A percentile compares a stretch with the other conserved stretches of the same genome.
Conservation (phyloP, 2,888 invertebrate species). For the Argyresthia goedartella region DNA sequence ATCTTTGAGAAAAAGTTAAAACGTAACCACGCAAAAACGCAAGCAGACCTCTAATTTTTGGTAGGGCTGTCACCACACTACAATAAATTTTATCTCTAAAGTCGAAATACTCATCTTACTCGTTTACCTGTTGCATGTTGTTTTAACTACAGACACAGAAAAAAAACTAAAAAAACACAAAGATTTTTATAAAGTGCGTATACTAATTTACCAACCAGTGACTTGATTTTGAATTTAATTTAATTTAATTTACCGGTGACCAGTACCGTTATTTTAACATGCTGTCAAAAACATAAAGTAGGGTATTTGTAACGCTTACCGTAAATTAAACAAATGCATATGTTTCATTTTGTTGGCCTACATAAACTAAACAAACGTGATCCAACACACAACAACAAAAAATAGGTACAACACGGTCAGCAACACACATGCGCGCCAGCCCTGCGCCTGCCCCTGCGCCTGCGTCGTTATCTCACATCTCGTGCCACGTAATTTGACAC, state of each 20-base stretch:
- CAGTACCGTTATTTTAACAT: not conserved
- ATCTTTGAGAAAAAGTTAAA: conserved; percentile 63
- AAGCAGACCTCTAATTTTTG: conserved; percentile 25
- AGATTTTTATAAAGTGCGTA: no score
- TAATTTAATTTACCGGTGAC: no score
- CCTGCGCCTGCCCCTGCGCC: no score
- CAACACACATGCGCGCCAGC: no score
- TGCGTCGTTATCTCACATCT: conserved; percentile 44
- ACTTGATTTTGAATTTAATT: no score
- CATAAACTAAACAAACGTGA: not conserved
- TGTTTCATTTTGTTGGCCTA: not conserved
- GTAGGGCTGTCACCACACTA: conserved; percentile 35
- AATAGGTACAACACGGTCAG: no score
- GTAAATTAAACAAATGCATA: not conserved
- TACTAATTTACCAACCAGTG: no score
- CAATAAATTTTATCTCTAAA: not conserved
- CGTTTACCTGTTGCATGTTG: no score
- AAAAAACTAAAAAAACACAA: no score
- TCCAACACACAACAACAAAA: no score
- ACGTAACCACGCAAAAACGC: conserved; percentile 59
- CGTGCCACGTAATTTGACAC: conserved; percentile 70
- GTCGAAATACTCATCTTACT: no score
- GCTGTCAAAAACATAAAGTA: not conserved
- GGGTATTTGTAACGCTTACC: not conserved
- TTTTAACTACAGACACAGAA: no score